Percentiles rank a stretch among this genome's conserved stretches.
phyloP scores from a whole-genome alignment of 1,140 invertebrate species.

The Branchinecta lynchi region DNA sequence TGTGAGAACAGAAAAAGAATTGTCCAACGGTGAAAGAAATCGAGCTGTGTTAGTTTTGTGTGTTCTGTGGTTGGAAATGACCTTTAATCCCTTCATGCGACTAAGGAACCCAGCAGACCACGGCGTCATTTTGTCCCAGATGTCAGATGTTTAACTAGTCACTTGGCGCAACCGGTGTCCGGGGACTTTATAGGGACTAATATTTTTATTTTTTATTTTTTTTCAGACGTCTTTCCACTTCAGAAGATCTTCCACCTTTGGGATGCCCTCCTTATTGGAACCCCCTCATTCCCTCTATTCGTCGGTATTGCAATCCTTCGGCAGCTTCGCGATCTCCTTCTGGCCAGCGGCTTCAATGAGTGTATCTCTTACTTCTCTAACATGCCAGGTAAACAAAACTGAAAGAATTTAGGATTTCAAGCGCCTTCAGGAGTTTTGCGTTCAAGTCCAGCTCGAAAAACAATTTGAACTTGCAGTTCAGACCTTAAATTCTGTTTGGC shows the following conservation, averaged over 20 bases:
- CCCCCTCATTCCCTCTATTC: constrained; percentile 83
- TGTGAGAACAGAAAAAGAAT: too few species aligned
- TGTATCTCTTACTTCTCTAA: constrained; percentile 94
- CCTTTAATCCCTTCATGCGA: too few species aligned
- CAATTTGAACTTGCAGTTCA: neutral
- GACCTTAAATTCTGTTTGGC: neutral
- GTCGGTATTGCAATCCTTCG: constrained; percentile 84
- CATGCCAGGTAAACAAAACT: constrained; percentile 50
- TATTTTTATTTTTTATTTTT: constrained; percentile 25
- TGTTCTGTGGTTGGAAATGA: too few species aligned
- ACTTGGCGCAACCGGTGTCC: too few species aligned
- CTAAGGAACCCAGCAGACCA: too few species aligned
- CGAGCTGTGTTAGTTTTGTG: too few species aligned
- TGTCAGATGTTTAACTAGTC: too few species aligned
- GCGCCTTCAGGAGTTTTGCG: neutral
- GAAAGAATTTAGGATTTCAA: neutral
- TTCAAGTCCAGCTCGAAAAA: neutral
- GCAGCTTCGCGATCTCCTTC: constrained; percentile 64
- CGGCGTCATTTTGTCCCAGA: too few species aligned
- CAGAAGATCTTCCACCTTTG: constrained; percentile 96
- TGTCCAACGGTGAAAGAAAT: too few species aligned
- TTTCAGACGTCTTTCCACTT: constrained; percentile 84
- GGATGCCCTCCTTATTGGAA: constrained; percentile 87
- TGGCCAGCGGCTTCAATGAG: constrained; percentile 88
- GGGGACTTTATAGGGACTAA: too few species aligned